These are phyloP conservation scores for Lasioglossum leucozonium DNA, from an alignment of 2,888 invertebrate genomes.

Conservation along the genomic window DNA sequence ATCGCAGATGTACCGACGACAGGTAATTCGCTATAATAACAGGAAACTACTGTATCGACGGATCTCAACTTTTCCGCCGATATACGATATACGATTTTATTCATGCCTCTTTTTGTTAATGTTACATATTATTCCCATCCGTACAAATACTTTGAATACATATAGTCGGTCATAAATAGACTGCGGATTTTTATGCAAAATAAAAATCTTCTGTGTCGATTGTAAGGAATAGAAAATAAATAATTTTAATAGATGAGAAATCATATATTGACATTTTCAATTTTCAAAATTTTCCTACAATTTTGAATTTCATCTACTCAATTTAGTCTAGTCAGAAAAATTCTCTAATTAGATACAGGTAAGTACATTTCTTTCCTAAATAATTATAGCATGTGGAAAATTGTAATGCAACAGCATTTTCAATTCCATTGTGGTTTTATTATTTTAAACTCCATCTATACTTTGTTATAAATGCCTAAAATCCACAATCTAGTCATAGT, in stretches of 20 bases:
- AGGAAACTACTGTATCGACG: constrained; percentile 46
- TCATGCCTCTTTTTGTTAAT: not conserved
- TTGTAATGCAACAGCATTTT: not conserved
- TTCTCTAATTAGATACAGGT: not conserved
- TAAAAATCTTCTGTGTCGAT: too few relatives aligned
- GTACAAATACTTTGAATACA: not conserved
- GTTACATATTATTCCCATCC: not conserved
- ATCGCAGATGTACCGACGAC: constrained; percentile 50
- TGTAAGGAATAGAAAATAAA: too few relatives aligned
- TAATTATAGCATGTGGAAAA: not conserved
- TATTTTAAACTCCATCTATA: too few relatives aligned
- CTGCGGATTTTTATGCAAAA: not conserved
- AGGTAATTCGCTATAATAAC: not conserved
- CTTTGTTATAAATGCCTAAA: too few relatives aligned
- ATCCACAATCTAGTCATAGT: too few relatives aligned
- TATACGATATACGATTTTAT: not conserved
- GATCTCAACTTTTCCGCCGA: not conserved
- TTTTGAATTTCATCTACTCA: too few relatives aligned
- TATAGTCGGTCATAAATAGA: not conserved
- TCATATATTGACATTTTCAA: too few relatives aligned
- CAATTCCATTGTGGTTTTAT: not conserved
- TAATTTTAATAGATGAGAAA: too few relatives aligned
- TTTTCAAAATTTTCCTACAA: too few relatives aligned
- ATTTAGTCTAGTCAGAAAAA: too few relatives aligned
- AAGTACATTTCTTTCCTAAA: not conserved